Evolutionary conservation across 2,797 vertebrate species (phyloP).

Genomic region (Syngnathus acus): DNA sequence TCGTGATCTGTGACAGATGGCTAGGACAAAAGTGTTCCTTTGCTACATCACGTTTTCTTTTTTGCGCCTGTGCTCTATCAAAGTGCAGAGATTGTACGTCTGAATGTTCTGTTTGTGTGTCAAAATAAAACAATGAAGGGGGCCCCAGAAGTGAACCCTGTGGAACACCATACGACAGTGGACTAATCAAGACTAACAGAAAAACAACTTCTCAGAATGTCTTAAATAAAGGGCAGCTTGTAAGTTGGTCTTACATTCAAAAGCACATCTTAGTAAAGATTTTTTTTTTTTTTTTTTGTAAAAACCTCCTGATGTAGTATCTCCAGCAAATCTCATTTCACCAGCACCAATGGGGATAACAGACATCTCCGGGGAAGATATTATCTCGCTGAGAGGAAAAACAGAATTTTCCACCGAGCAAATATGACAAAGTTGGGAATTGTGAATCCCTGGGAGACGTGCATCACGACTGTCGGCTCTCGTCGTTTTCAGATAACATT

Average conservation of each 20-base stretch:
- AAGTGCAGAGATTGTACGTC: too few relatives aligned
- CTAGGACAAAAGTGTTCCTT: conserved; percentile 4
- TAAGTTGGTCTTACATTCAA: too few relatives aligned
- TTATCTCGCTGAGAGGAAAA: conserved; percentile 6
- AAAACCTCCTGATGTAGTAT: background rate
- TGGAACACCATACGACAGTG: too few relatives aligned
- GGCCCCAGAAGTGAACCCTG: too few relatives aligned
- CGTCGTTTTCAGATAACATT: conserved; percentile 22
- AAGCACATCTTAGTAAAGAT: too few relatives aligned
- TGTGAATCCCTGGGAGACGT: conserved; percentile 14
- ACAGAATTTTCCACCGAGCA: conserved; percentile 8
- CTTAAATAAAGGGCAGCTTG: too few relatives aligned
- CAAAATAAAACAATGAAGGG: too few relatives aligned
- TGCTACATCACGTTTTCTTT: background rate
- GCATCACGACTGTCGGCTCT: conserved; percentile 7
- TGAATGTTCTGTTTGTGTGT: too few relatives aligned
- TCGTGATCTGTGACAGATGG: conserved; percentile 4
- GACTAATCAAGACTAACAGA: too few relatives aligned
- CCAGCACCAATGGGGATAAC: conserved; percentile 15
- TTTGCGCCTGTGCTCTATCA: too few relatives aligned
- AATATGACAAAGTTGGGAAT: conserved; percentile 17
- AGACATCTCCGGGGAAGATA: conserved; percentile 22
- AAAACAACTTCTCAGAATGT: too few relatives aligned
- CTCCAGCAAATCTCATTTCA: background rate
- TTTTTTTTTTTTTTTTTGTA: too few relatives aligned